These are phyloP conservation scores for Oncorhynchus gorbuscha DNA, from an alignment of 2,113 vertebrate species.

Conservation along the genomic window DNA sequence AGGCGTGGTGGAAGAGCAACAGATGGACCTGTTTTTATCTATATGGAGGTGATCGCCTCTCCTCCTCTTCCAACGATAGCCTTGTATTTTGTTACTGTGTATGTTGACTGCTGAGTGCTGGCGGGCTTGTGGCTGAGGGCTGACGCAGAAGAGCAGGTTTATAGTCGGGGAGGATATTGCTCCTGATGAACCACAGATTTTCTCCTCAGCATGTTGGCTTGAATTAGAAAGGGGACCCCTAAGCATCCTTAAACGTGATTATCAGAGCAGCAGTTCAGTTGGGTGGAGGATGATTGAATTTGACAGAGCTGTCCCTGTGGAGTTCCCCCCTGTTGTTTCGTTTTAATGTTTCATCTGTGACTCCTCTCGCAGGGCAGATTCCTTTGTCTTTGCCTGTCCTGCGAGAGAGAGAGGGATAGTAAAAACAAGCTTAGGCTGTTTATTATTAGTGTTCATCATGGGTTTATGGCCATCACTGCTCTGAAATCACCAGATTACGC, in stretches of 20 bases:
- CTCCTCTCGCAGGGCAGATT: conserved; percentile 25
- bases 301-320: neutral
- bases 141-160: conserved; percentile 12
- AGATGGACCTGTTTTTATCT: conserved; percentile 1
- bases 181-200: conserved; percentile 12
- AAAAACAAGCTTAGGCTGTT: conserved; percentile 32
- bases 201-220: neutral
- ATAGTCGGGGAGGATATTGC: conserved; percentile 14
- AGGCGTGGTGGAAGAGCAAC: neutral
- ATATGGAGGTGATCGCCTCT: neutral
- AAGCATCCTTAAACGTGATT: conserved; percentile 35
- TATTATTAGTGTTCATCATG: conserved; percentile 51
- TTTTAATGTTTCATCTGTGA: conserved; percentile 19
- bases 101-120: conserved; percentile 26
- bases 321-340: conserved; percentile 9
- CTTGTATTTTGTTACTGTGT: conserved; percentile 30
- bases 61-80: conserved; percentile 16
- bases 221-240: conserved; percentile 20
- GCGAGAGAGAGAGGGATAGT: neutral
- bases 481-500: conserved; percentile 35
- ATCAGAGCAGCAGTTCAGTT: conserved; percentile 19
- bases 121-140: neutral
- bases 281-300: conserved; percentile 28
- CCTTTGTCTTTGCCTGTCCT: conserved; percentile 50
- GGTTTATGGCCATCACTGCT: conserved; percentile 42